Conservation (phyloP, 1,140 invertebrate species). For the Geopemphigus sp. region DNA sequence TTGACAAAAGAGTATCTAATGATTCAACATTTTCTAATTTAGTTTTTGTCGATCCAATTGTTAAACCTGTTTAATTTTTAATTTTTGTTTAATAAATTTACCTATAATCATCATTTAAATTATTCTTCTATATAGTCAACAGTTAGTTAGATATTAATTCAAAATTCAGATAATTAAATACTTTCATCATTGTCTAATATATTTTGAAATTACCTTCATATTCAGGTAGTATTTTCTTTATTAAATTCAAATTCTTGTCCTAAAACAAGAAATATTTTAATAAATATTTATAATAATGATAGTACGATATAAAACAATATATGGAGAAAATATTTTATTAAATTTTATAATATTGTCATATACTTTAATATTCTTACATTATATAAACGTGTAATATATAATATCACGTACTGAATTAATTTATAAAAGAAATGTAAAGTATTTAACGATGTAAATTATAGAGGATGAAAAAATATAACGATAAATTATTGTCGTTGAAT, state of each 20-base stretch:
- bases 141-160: background rate
- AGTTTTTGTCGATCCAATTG: slow-evolving; percentile 55
- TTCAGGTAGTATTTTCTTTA: background rate
- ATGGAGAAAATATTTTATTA: too few relatives aligned
- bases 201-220: slow-evolving; percentile 15
- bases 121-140: background rate
- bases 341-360: too few relatives aligned
- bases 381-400: too few relatives aligned
- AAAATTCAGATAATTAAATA: too few relatives aligned
- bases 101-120: background rate
- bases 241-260: slow-evolving; percentile 20
- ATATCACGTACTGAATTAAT: too few relatives aligned
- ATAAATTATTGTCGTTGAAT: too few relatives aligned
- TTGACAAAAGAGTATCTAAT: slow-evolving; percentile 18
- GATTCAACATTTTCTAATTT: slow-evolving; percentile 55
- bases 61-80: slow-evolving; percentile 20
- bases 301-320: too few relatives aligned
- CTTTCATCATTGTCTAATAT: background rate
- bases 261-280: slow-evolving; percentile 8
- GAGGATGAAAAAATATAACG: too few relatives aligned
- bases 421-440: too few relatives aligned
- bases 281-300: too few relatives aligned
- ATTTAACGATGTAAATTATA: too few relatives aligned
- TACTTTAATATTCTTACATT: too few relatives aligned
- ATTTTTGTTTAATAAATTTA: background rate